A percentile compares a stretch with the other conserved stretches of the same genome.
phyloP scores from a whole-genome alignment of 2,797 vertebrate species.

The Chanos chanos region DNA sequence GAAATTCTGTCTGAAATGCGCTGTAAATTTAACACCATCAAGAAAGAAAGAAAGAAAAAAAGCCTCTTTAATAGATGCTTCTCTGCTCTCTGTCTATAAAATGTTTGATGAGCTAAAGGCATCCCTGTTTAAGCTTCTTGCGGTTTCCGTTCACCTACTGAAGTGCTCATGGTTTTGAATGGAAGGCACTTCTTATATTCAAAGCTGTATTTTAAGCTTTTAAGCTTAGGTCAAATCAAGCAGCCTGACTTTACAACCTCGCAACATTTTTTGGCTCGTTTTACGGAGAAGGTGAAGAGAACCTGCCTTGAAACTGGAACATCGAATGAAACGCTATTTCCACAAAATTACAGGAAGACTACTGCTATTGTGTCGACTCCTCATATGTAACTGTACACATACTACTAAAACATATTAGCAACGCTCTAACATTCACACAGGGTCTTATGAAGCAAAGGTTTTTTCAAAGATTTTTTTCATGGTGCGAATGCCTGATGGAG shows the following conservation, averaged over 20 bases:
- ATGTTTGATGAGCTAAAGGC: constrained; percentile 28
- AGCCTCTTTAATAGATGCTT: constrained; percentile 5
- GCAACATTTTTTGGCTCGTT: too few species aligned
- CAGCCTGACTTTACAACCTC: too few species aligned
- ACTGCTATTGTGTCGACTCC: constrained; percentile 10
- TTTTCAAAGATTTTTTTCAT: constrained; percentile 2
- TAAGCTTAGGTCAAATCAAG: too few species aligned
- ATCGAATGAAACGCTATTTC: background rate
- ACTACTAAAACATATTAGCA: constrained; percentile 29
- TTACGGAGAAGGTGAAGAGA: too few species aligned
- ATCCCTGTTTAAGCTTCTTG: constrained; percentile 14
- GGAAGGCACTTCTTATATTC: too few species aligned
- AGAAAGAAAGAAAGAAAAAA: constrained; percentile 6
- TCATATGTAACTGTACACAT: constrained; percentile 33
- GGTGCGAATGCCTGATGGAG: constrained; percentile 23
- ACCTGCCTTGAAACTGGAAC: too few species aligned
- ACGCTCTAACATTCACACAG: constrained; percentile 31
- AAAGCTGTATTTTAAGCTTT: too few species aligned
- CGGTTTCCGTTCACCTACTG: constrained; percentile 3
- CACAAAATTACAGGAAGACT: background rate
- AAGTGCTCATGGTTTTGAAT: too few species aligned
- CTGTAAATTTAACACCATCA: constrained; percentile 20
- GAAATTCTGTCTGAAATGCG: constrained; percentile 3
- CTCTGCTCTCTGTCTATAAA: constrained; percentile 7
- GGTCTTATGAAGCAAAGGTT: constrained; percentile 31